These are phyloP conservation scores for Kuschelorhynchus macadamiae DNA, from an alignment of 2,888 invertebrate species.

Conservation along the genomic window DNA sequence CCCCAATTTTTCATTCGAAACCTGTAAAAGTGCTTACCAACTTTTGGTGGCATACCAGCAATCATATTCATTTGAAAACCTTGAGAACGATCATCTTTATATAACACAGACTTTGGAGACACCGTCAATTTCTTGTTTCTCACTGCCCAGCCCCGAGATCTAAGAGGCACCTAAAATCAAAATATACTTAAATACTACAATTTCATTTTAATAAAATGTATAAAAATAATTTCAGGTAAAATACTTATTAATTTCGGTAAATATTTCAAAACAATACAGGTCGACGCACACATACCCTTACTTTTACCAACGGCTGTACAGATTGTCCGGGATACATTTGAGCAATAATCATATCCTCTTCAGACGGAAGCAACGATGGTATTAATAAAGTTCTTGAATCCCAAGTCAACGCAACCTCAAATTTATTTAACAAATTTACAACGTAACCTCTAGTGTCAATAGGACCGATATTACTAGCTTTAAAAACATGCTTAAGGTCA, in stretches of 20 bases:
- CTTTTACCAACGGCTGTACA: slow-evolving; percentile 67
- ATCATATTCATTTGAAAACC: slow-evolving; percentile 66
- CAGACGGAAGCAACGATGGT: slow-evolving; percentile 90
- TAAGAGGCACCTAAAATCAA: slow-evolving; percentile 70
- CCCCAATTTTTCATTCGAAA: too few species aligned
- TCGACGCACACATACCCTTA: slow-evolving; percentile 65
- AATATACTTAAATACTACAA: neutral
- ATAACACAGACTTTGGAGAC: slow-evolving; percentile 69
- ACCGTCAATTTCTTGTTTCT: slow-evolving; percentile 73
- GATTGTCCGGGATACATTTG: slow-evolving; percentile 65
- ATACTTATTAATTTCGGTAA: too few species aligned
- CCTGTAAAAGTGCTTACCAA: slow-evolving; percentile 32
- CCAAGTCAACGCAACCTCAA: slow-evolving; percentile 97
- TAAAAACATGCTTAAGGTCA: slow-evolving; percentile 93
- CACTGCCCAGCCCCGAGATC: slow-evolving; percentile 78
- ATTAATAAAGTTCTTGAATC: slow-evolving; percentile 91
- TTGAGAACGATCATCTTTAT: slow-evolving; percentile 62
- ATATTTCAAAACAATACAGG: too few species aligned
- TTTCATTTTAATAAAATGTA: too few species aligned
- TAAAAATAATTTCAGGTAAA: too few species aligned
- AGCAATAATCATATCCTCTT: slow-evolving; percentile 75
- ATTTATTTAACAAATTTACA: slow-evolving; percentile 93
- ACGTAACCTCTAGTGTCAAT: slow-evolving; percentile 83
- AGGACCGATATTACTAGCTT: slow-evolving; percentile 85
- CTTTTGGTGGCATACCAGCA: slow-evolving; percentile 50